Evolutionary conservation across 2,113 vertebrate species (phyloP), one percentile per base, ranked within the genome.

Genomic region (Gopherus evgoodei): DNA sequence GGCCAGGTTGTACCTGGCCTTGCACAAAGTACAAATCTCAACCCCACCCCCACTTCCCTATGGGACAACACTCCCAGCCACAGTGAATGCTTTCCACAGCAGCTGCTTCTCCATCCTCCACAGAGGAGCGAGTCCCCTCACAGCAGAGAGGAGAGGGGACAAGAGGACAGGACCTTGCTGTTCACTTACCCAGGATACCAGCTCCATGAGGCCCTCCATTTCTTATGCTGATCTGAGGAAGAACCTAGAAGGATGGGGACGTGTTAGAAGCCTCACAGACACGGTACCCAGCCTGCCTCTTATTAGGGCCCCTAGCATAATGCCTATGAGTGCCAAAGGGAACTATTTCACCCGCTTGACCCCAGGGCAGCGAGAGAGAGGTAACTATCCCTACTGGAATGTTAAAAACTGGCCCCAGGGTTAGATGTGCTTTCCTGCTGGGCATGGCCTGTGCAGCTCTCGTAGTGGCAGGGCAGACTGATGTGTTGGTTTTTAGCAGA

Each of bases 181-280:
- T 10, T 53, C 79, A 98, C 98, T 98, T 96, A 99, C 99, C 99
- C 27, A 99, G 98, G 93, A 99, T 97, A 92, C 99, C 99, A 2
- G 99, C 99, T 90, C 99, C 99, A 0, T 98, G 97, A 31, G 84
- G 57, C 85, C 99, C 99, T 96, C 99, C 99, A 5, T 98, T 97
- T 87, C 98, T 98, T 96, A 99, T 96, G 56, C 86, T 97, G 94
- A 99, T 97, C 98, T 99, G 98, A 98, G 99, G 99, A 78, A 99
- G 98, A 88, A 99, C 98, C 99, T 99, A 97, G 52, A 3, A 97
- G 69, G 96, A 96, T n/a, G 87, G 88, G 87, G 75, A 88, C 83
- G 92, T 91, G 88, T 97, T 92, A 98, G 88, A 96, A 83, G 90
- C 72, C 89, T 38, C 87, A 13, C 24, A n/a, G 57, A 17, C 8